Conservation (phyloP, 2,888 invertebrate genomes). For the Ischnura elegans region DNA sequence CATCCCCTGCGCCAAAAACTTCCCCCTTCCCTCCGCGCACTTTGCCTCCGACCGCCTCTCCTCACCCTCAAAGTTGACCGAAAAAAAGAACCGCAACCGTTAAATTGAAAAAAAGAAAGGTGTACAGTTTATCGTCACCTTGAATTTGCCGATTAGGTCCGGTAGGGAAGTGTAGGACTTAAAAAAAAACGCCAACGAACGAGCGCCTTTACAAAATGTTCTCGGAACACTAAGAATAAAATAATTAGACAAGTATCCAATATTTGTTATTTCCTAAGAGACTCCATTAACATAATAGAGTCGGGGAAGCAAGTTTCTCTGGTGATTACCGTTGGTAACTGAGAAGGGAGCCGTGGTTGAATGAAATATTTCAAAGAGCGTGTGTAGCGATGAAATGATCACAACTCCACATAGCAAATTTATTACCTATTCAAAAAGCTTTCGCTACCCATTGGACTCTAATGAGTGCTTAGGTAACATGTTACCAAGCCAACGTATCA, state of each 20-base stretch:
- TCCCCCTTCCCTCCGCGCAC: too few species aligned
- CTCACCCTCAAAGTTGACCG: neutral
- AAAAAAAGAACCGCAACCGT: neutral
- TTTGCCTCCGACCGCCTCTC: neutral
- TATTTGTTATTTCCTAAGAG: neutral
- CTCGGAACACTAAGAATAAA: neutral
- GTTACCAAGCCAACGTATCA: too few species aligned
- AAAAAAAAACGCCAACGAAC: neutral
- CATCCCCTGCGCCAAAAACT: too few species aligned
- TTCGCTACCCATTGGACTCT: too few species aligned
- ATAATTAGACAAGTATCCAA: neutral
- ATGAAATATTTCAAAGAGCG: neutral
- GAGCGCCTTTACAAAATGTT: neutral
- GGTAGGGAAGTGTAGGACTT: neutral
- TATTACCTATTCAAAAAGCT: too few species aligned
- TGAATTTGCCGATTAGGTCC: conserved; percentile 16
- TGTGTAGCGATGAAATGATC: neutral
- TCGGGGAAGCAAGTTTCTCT: neutral
- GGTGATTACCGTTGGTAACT: neutral
- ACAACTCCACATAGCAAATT: neutral
- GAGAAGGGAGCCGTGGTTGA: neutral
- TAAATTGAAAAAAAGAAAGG: neutral
- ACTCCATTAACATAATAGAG: neutral
- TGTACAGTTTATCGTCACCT: conserved; percentile 34
- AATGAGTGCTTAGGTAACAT: too few species aligned